phyloP scores from a whole-genome alignment of 2,797 vertebrate genomes.

The Acridotheres tristis region DNA sequence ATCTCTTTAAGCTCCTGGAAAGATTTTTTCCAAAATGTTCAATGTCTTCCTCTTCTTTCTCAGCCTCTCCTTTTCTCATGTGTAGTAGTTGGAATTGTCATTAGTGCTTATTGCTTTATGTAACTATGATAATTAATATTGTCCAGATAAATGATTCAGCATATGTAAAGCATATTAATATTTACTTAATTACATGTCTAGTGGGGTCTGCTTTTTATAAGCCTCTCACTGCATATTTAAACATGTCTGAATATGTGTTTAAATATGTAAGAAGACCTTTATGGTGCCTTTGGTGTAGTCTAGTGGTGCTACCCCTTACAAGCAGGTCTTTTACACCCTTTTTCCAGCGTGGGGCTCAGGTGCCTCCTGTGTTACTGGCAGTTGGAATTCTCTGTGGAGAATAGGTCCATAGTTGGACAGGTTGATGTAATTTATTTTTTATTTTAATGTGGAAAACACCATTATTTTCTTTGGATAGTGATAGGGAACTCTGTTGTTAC shows the following conservation, averaged over 20 bases:
- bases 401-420: background rate
- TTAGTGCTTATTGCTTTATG: background rate
- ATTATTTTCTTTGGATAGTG: background rate
- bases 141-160: background rate
- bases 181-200: background rate
- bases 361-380: background rate
- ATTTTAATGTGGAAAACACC: background rate
- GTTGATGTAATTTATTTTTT: background rate
- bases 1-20: conserved; percentile 1
- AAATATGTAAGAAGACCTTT: background rate
- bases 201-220: background rate
- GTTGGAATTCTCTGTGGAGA: background rate
- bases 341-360: background rate
- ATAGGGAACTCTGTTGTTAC: background rate
- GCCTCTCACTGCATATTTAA: background rate
- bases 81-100: conserved; percentile 1
- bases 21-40: background rate
- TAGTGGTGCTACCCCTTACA: background rate
- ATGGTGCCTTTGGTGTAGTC: background rate
- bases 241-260: background rate
- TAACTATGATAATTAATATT: background rate
- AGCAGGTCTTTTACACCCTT: background rate
- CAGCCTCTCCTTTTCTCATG: background rate
- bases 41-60: background rate
- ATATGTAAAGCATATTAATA: background rate